Percentiles rank a stretch among this genome's conserved stretches.
Evolutionary conservation across 2,797 vertebrate genomes (phyloP).

Genomic region (Etheostoma nigrum): DNA sequence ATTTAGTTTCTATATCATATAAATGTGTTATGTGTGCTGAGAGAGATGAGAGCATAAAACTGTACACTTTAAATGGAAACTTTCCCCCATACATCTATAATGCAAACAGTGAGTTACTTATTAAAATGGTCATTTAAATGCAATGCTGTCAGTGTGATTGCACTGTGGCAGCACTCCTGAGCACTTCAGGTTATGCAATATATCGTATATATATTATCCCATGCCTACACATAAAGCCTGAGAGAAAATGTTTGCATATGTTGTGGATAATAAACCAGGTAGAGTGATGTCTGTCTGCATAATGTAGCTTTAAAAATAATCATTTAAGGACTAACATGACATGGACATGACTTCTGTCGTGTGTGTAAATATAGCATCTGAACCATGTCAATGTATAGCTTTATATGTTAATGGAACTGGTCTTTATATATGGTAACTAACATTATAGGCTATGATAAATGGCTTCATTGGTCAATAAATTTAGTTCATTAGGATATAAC

Average conservation of each 20-base stretch:
- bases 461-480: conserved; percentile 67
- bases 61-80: conserved; percentile 41
- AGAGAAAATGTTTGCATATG: conserved; percentile 45
- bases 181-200: conserved; percentile 18
- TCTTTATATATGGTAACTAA: conserved; percentile 51
- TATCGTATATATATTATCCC: background rate
- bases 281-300: conserved; percentile 10
- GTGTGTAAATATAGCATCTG: background rate
- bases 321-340: conserved; percentile 15
- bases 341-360: conserved; percentile 16
- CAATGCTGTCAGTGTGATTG: conserved; percentile 54
- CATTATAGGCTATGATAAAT: conserved; percentile 58
- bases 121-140: conserved; percentile 69
- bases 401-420: conserved; percentile 25
- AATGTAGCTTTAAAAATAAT: conserved; percentile 10
- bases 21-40: conserved; percentile 37
- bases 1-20: conserved; percentile 51
- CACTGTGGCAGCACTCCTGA: conserved; percentile 42
- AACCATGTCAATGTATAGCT: background rate
- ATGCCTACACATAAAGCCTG: conserved; percentile 19
- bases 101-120: conserved; percentile 69
- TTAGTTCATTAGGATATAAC: conserved; percentile 80
- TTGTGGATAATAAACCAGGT: conserved; percentile 20
- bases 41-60: conserved; percentile 43
- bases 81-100: conserved; percentile 55